Base-by-base conservation (phyloP, 2,797 vertebrate species). In the Ataeniobius toweri region DNA sequence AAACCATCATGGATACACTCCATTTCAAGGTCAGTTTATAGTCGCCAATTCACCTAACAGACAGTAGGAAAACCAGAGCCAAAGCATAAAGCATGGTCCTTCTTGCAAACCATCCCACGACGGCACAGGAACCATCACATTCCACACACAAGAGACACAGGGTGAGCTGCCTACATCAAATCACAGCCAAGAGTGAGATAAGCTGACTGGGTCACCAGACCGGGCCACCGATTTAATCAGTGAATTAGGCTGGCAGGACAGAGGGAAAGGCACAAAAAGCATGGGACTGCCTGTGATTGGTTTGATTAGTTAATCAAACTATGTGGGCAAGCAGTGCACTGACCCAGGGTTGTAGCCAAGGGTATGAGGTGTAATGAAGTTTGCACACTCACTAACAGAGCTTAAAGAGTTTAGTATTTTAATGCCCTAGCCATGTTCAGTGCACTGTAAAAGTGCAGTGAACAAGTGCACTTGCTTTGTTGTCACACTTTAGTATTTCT, bases 161-260 rank as follows among this genome's bases (percentile, higher is more conserved):
- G 55, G 55, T 41, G 22, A 59, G 72, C 56, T 48, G 56, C 72
- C 41, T 20, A 39, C 72, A 74, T 61, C 72, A 74, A 74, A 74
- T 44, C 72, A 74, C 72, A 74, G 39, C n/a, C n/a, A 31, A 31
- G 58, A 48, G 55, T 26, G 14, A 59, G 73, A 74, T 74, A 74
- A 74, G 41, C 73, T 61, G 73, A 44, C 44, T 74, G 44, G 73
- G 73, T 74, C 73, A 74, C 73, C 44, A 46, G 41, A 74, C 73
- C 26, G 73, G 73, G 36, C n/a, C 41, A 31, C n/a, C 56, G n/a
- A 74, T 74, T 41, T 74, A 74, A 74, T 74, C 73, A 74, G 41
- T 44, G 58, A 48, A 74, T 18, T 61, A 6, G 56, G 41, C 73
- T 48, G 73, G 41, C 73, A 46, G 56, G 41, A 26, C 14, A 26